Conservation (phyloP, 2,797 vertebrate species). For the Sylvilagus floridanus region DNA sequence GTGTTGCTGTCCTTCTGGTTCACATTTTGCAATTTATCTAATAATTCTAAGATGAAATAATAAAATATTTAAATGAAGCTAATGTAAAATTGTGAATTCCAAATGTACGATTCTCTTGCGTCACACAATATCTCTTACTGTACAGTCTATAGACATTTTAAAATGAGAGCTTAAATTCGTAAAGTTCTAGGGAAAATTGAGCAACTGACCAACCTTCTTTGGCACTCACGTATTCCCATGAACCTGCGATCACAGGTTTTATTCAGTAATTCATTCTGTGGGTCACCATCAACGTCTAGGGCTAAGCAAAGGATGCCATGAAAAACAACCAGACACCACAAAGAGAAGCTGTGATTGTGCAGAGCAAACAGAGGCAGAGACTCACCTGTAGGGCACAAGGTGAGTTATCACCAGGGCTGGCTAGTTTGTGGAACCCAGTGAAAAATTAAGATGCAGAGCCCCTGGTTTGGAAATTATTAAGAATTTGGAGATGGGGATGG, state of each 20-base stretch:
- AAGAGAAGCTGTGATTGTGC: not conserved
- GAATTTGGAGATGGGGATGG: constrained; percentile 8
- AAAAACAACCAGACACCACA: not conserved
- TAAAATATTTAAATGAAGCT: not conserved
- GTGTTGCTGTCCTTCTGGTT: not conserved
- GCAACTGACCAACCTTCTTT: not conserved
- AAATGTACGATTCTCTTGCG: not conserved
- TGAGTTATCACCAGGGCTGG: not conserved
- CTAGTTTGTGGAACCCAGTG: not conserved
- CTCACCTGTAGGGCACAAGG: not conserved
- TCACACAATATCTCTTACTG: not conserved
- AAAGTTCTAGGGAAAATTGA: not conserved
- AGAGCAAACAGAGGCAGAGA: not conserved
- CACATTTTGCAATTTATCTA: not conserved
- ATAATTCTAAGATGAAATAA: constrained; percentile 3
- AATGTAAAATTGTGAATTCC: not conserved
- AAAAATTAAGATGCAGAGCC: not conserved
- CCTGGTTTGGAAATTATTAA: not conserved
- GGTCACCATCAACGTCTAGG: not conserved
- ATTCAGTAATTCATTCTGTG: not conserved
- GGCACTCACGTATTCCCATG: not conserved
- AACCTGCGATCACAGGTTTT: not conserved
- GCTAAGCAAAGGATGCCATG: not conserved
- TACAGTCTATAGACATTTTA: not conserved
- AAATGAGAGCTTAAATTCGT: not conserved